A percentile compares a stretch with the other conserved stretches of the same genome.
Conservation (phyloP, 2,113 vertebrate species). For the Corythaixoides concolor region DNA sequence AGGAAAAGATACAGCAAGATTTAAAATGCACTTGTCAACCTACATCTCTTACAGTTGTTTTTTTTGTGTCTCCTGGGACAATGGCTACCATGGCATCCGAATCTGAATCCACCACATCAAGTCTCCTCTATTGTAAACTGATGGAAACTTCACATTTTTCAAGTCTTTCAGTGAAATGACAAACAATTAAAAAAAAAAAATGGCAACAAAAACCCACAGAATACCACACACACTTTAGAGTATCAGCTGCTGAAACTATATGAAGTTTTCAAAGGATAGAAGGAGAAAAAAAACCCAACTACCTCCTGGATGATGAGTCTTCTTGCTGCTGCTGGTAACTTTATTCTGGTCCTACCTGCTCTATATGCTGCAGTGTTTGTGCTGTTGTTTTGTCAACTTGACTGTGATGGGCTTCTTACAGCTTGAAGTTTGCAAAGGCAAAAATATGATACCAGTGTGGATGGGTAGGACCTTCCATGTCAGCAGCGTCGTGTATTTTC, state of each 20-base stretch:
- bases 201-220: background rate
- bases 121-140: background rate
- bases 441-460: fast-evolving
- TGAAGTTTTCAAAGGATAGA: background rate
- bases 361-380: background rate
- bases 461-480: background rate
- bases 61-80: background rate
- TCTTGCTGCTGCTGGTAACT: background rate
- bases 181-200: background rate
- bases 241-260: background rate
- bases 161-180: background rate
- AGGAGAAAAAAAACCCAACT: background rate
- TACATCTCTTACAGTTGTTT: background rate
- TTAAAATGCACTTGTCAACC: background rate
- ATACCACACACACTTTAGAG: background rate
- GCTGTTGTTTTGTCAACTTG: background rate
- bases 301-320: background rate
- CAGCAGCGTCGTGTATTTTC: fast-evolving
- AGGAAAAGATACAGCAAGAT: background rate
- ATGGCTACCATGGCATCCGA: background rate
- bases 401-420: background rate
- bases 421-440: background rate
- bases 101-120: background rate
- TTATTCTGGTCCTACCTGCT: background rate
- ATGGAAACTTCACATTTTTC: background rate